A percentile compares a stretch with the other conserved stretches of the same genome.
These are phyloP conservation scores for Anneissia japonica DNA, from an alignment of 35 echinoderm and acorn worm genomes.

Conservation along the genomic window DNA sequence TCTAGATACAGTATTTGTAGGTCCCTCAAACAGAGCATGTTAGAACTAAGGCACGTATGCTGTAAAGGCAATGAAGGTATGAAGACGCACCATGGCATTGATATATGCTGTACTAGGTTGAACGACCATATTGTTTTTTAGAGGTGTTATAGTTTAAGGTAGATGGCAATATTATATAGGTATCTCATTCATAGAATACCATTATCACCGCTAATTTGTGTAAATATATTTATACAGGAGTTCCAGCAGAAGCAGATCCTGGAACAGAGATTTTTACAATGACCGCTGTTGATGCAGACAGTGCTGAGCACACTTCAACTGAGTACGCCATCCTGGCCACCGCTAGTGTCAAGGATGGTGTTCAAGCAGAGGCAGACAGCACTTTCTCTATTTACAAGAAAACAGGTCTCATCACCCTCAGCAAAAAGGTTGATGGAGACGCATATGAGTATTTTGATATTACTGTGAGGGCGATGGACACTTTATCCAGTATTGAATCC, in stretches of 20 bases:
- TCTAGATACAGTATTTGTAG: too few relatives aligned
- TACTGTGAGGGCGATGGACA: constrained; percentile 52
- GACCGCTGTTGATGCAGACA: constrained; percentile 41
- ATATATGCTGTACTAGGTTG: too few relatives aligned
- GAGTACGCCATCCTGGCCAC: constrained; percentile 39
- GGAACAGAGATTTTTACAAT: background rate
- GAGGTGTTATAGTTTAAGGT: constrained; percentile 3
- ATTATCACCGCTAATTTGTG: background rate
- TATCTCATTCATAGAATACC: background rate
- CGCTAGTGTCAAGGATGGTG: constrained; percentile 19
- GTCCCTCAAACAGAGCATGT: too few relatives aligned
- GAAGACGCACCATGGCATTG: too few relatives aligned
- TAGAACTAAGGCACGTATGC: too few relatives aligned
- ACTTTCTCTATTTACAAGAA: constrained; percentile 46
- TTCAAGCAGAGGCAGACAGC: background rate
- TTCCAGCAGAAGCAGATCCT: constrained; percentile 41
- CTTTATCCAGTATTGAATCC: background rate
- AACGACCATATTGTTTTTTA: too few relatives aligned
- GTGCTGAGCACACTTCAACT: background rate
- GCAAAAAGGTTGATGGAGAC: constrained; percentile 19
- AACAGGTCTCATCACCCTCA: constrained; percentile 46
- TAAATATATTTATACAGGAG: constrained; percentile 26
- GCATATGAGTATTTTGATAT: constrained; percentile 64
- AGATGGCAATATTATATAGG: background rate
- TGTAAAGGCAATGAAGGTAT: too few relatives aligned